Conservation (phyloP, 2,888 invertebrate genomes). For the Cataglyphis cursor region DNA sequence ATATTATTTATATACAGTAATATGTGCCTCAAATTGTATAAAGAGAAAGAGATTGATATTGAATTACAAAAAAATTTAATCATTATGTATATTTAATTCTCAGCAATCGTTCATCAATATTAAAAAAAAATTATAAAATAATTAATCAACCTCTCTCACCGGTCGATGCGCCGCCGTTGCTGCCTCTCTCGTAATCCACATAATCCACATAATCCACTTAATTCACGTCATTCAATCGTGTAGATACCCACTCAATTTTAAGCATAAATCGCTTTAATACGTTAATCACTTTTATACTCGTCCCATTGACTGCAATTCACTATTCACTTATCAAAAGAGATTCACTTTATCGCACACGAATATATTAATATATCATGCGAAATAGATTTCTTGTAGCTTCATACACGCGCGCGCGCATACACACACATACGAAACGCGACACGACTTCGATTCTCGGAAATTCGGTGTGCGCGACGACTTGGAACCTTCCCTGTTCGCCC, state of each 20-base stretch:
- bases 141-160: slow-evolving; percentile 6
- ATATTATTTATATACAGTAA: background rate
- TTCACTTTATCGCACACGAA: background rate
- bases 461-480: background rate
- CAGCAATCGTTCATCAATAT: background rate
- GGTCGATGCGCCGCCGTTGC: background rate
- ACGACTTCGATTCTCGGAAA: background rate
- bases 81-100: background rate
- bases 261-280: background rate
- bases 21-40: background rate
- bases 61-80: background rate
- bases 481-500: too few species aligned
- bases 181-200: background rate
- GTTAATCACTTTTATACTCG: background rate
- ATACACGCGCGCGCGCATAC: background rate
- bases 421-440: background rate
- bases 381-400: background rate
- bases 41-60: background rate
- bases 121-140: slow-evolving; percentile 6
- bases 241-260: background rate
- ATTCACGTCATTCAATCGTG: background rate
- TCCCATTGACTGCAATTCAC: background rate
- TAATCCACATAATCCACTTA: background rate
- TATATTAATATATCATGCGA: background rate
- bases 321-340: background rate